Conservation (phyloP, 2,113 vertebrate genomes). For the Dipodomys ordii region DNA sequence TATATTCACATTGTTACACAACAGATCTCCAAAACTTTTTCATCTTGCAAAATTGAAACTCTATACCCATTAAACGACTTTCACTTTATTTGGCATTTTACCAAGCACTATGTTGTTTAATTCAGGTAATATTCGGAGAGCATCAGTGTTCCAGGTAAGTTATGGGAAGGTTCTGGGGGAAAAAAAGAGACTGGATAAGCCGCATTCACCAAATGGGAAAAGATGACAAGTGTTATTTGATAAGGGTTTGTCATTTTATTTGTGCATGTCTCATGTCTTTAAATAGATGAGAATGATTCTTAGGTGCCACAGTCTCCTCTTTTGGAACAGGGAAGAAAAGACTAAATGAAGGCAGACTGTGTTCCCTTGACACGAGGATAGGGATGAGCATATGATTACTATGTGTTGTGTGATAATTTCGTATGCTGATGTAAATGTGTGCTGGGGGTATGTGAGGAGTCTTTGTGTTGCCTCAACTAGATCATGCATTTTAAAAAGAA, state of each 20-base stretch:
- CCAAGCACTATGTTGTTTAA: background rate
- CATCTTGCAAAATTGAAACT: slow-evolving; percentile 16
- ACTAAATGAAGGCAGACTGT: slow-evolving; percentile 15
- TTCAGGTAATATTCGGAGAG: background rate
- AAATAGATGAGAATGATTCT: slow-evolving; percentile 26
- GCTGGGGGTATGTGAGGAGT: background rate
- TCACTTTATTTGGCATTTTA: slow-evolving; percentile 15
- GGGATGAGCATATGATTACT: background rate
- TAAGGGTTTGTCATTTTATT: slow-evolving; percentile 32
- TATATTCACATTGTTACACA: background rate
- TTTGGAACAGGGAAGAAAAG: background rate
- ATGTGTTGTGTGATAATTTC: background rate
- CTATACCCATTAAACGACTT: background rate
- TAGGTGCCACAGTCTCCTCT: background rate
- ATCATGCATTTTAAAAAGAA: slow-evolving; percentile 25
- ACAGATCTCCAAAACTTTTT: slow-evolving; percentile 3
- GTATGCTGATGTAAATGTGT: slow-evolving; percentile 15
- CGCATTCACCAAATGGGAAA: background rate
- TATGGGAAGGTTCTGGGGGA: background rate
- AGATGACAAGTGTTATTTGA: background rate
- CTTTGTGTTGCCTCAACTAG: slow-evolving; percentile 6
- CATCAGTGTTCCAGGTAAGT: background rate
- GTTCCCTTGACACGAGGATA: background rate
- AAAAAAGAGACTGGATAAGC: background rate
- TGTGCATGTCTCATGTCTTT: slow-evolving; percentile 29